Conservation (phyloP, 2,888 invertebrate species). For the Ochlodes sylvanus region DNA sequence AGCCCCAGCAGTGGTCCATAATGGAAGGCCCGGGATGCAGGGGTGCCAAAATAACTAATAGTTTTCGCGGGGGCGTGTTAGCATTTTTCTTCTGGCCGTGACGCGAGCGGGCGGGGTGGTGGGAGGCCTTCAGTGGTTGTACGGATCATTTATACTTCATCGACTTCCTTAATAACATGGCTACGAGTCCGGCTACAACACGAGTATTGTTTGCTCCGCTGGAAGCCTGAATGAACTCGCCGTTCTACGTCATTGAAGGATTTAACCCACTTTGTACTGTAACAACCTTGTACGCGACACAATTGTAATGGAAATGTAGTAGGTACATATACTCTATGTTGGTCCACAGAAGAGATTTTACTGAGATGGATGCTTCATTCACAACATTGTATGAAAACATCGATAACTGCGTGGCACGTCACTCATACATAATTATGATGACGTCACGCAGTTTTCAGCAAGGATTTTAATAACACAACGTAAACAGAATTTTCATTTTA, state of each 20-base stretch:
- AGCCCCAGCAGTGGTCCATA: slow-evolving; percentile 63
- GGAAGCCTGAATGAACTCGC: slow-evolving; percentile 29
- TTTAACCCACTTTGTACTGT: slow-evolving; percentile 34
- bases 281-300: slow-evolving; percentile 22
- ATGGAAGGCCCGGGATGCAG: slow-evolving; percentile 73
- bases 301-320: slow-evolving; percentile 16
- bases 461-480: too few relatives aligned
- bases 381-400: background rate
- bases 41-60: slow-evolving; percentile 85
- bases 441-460: too few relatives aligned
- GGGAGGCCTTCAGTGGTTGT: slow-evolving; percentile 67
- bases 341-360: background rate
- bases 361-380: background rate
- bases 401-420: background rate
- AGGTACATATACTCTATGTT: background rate
- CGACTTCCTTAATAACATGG: slow-evolving; percentile 74
- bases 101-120: slow-evolving; percentile 62
- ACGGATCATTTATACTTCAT: slow-evolving; percentile 83
- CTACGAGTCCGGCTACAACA: slow-evolving; percentile 38
- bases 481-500: too few relatives aligned
- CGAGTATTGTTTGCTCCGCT: slow-evolving; percentile 32
- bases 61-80: slow-evolving; percentile 85
- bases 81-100: slow-evolving; percentile 85
- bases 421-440: too few relatives aligned
- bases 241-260: slow-evolving; percentile 33